Evolutionary conservation across 1,140 invertebrate species (phyloP).

Genomic region (Drosophila sulfurigaster): DNA sequence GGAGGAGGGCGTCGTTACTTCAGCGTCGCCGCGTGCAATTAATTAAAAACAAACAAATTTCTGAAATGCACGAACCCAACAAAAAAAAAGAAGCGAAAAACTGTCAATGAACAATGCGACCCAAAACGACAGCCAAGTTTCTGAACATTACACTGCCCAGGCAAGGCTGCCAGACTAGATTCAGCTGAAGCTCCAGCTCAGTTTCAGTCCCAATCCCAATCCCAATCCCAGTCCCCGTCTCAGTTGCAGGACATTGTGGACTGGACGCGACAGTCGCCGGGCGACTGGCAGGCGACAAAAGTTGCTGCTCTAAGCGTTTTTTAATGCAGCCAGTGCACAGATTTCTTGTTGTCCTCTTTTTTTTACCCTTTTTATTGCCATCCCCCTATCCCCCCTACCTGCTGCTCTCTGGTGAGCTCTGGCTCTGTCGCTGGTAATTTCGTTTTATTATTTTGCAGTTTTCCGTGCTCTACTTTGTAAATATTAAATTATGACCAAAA

Average conservation of each 20-base stretch:
- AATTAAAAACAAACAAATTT: conserved; percentile 85
- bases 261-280: conserved; percentile 53
- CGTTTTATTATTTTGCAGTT: conserved; percentile 83
- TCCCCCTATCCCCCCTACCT: background rate
- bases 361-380: conserved; percentile 10
- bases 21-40: conserved; percentile 80
- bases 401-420: conserved; percentile 14
- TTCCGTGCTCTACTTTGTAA: conserved; percentile 80
- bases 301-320: conserved; percentile 81
- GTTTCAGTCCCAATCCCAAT: conserved; percentile 17
- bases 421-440: conserved; percentile 72
- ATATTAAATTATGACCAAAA: conserved; percentile 78
- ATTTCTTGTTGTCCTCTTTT: conserved; percentile 42
- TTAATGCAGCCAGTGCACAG: conserved; percentile 79
- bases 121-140: background rate
- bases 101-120: conserved; percentile 77
- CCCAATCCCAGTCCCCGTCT: conserved; percentile 31
- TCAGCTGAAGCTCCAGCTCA: conserved; percentile 22
- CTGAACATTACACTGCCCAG: background rate
- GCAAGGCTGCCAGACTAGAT: background rate
- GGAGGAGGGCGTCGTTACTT: conserved; percentile 15
- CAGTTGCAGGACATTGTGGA: conserved; percentile 1
- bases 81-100: conserved; percentile 9
- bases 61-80: conserved; percentile 67
- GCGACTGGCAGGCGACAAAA: conserved; percentile 67